Evolutionary conservation across 1,140 invertebrate species (phyloP).

Genomic region (Penaeus chinensis): DNA sequence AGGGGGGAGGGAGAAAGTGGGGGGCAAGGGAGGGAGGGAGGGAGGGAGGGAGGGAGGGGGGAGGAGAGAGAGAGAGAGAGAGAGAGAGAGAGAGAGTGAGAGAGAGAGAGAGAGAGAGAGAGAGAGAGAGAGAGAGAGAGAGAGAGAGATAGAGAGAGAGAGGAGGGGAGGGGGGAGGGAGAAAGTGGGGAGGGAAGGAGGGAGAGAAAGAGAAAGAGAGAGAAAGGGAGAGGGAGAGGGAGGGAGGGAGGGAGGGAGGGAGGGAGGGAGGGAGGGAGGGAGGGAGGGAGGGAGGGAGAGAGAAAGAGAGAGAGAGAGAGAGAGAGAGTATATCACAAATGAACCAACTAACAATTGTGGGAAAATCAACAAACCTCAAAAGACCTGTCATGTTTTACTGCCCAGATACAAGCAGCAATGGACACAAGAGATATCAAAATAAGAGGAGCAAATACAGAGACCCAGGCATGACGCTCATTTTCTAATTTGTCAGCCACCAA

Average conservation of each 20-base stretch:
- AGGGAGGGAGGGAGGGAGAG: neutral
- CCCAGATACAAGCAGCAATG: conserved; percentile 97
- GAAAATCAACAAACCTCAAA: conserved; percentile 83
- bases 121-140: neutral
- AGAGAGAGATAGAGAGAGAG: neutral
- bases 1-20: neutral
- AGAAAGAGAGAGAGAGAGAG: conserved; percentile 7
- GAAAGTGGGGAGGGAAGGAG: neutral
- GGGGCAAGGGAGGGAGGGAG: neutral
- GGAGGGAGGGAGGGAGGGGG: neutral
- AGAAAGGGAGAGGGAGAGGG: neutral
- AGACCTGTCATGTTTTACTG: conserved; percentile 95
- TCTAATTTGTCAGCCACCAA: conserved; percentile 95
- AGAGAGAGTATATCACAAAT: neutral
- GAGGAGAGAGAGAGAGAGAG: too few relatives aligned
- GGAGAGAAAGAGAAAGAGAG: neutral
- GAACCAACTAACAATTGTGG: too few relatives aligned
- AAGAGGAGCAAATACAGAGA: conserved; percentile 94
- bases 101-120: neutral
- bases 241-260: neutral
- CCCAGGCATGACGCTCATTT: conserved; percentile 90
- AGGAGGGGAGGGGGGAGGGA: neutral
- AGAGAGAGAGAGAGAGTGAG: too few relatives aligned
- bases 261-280: neutral
- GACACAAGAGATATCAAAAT: conserved; percentile 96